Evolutionary conservation across 2,797 vertebrate species (phyloP).

Genomic region (Mionectes olivaceus): DNA sequence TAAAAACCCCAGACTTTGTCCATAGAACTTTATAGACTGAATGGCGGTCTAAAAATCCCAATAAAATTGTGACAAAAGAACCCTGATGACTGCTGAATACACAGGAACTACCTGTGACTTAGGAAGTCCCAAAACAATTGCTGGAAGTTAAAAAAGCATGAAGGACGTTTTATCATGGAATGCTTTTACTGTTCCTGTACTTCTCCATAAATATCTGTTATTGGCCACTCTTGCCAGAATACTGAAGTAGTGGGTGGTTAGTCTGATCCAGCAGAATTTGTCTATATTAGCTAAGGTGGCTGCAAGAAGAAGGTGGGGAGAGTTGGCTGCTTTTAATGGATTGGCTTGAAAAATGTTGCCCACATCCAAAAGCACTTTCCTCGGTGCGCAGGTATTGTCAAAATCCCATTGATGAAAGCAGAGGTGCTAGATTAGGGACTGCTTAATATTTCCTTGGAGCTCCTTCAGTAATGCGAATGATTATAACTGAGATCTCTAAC

Average conservation of each 20-base stretch:
- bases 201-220: not conserved
- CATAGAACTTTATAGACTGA: not conserved
- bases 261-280: not conserved
- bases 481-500: not conserved
- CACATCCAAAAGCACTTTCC: not conserved
- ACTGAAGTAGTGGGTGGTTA: not conserved
- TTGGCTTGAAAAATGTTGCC: not conserved
- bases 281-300: not conserved
- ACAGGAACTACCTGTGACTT: not conserved
- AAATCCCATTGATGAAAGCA: not conserved
- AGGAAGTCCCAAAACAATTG: not conserved
- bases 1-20: not conserved
- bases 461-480: not conserved
- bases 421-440: not conserved
- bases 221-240: not conserved
- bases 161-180: not conserved
- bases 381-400: not conserved
- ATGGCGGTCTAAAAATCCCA: not conserved
- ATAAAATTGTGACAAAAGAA: fast-evolving
- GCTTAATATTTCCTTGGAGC: not conserved
- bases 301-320: not conserved
- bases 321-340: not conserved
- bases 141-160: not conserved
- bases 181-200: not conserved
- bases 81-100: not conserved